Base-by-base conservation (phyloP, 1,140 invertebrate genomes). In the Mizuhopecten yessoensis region DNA sequence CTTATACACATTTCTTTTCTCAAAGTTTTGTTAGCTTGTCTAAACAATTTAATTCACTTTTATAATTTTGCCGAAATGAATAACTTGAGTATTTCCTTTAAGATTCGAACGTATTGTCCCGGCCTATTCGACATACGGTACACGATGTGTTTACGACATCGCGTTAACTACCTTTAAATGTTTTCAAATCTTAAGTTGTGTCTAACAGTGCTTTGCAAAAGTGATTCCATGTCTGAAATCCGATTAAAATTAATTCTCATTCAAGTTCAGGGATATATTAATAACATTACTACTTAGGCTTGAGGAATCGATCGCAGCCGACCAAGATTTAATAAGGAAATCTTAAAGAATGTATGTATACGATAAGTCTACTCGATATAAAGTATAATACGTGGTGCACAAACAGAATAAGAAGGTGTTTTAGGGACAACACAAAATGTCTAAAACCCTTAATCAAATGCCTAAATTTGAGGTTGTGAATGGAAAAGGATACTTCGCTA, bases 221-320 rank as follows among this genome's bases (percentile, higher is more conserved):
- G 57, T 75, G 11, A 75, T 75, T 75, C 57, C 57, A 75, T 75
- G n/a, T 75, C 57, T 75, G 57, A 17, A 75, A 75, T 75, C 57
- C 57, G 57, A 75, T 75, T 75, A 75, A 75, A 75, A 75, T 7
- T 39, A 5, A 39, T 75, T 29, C n/a, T 29, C 57, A 75, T 75
- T 75, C 57, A 75, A 17, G 57, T 75, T 75, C 57, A 29, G 57
- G 23, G 57, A 75, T n/a, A 75, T 75, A 75, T 75, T 45, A 0
- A 75, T 75, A 75, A 75, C 57, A 75, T 75, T 75, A 29, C 57
- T 75, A 75, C 57, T 75, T 75, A 75, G 57, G 57, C 57, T 75
- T 75, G 17, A n/a, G 23, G 57, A 75, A 75, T 75, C 11, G 57
- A 75, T 75, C 57, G 57, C 5, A 75, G 20, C 57, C 23, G n/a